phyloP scores from a whole-genome alignment of 2,888 invertebrate genomes.

The Hirtodrosophila alboralis region DNA sequence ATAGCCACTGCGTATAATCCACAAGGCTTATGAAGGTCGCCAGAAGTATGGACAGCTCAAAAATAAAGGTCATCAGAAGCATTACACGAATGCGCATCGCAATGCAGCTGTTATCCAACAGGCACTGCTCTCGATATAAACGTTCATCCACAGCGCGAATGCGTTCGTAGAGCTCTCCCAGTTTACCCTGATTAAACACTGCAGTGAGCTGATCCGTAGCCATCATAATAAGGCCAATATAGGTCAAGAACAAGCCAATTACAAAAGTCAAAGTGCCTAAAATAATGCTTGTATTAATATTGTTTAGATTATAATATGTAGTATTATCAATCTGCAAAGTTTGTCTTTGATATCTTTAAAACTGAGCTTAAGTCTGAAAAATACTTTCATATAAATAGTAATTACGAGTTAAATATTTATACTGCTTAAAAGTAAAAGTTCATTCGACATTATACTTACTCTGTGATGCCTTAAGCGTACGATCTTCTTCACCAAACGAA shows the following conservation, averaged over 20 bases:
- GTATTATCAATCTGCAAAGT: too few relatives aligned
- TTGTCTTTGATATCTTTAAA: too few relatives aligned
- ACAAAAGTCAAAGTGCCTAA: constrained; percentile 83
- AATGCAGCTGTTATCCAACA: constrained; percentile 72
- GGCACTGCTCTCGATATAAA: constrained; percentile 77
- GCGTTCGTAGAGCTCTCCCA: constrained; percentile 81
- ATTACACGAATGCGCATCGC: constrained; percentile 73
- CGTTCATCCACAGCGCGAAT: constrained; percentile 81
- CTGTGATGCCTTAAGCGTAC: constrained; percentile 74
- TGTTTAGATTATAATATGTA: too few relatives aligned
- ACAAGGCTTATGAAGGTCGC: constrained; percentile 75
- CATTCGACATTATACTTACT: constrained; percentile 65
- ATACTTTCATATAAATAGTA: background rate
- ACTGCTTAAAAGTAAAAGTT: too few relatives aligned
- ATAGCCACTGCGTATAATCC: constrained; percentile 71
- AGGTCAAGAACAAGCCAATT: constrained; percentile 83
- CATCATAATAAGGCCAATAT: constrained; percentile 83
- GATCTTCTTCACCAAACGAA: constrained; percentile 79
- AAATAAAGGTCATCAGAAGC: constrained; percentile 68
- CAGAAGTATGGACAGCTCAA: constrained; percentile 76
- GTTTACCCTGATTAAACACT: constrained; percentile 78
- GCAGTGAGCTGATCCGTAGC: constrained; percentile 82
- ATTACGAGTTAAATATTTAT: too few relatives aligned
- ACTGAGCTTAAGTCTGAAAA: too few relatives aligned
- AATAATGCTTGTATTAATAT: constrained; percentile 1